Conservation (phyloP, 64 coral and sea anemone genomes). For the Pocillopora damicornis region DNA sequence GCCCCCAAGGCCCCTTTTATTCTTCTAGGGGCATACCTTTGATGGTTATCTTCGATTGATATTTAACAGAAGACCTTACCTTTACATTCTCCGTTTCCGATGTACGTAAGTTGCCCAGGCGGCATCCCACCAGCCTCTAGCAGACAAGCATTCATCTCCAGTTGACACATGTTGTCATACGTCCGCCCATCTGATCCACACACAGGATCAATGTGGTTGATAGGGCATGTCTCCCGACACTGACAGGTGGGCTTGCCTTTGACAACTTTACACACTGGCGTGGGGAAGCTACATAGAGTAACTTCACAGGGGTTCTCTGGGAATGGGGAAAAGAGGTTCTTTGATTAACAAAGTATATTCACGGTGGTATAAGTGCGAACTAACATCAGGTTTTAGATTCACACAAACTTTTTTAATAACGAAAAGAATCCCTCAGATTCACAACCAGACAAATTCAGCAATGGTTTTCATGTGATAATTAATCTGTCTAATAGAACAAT, state of each 20-base stretch:
- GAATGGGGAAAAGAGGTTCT: neutral
- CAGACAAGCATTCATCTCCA: slow-evolving; percentile 19
- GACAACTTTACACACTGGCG: slow-evolving; percentile 8
- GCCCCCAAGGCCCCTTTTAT: no score
- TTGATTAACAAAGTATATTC: no score
- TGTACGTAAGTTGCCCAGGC: slow-evolving; percentile 4
- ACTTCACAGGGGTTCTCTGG: slow-evolving; percentile 30
- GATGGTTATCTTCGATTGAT: no score
- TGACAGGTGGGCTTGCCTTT: slow-evolving; percentile 37
- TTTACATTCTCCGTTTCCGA: slow-evolving; percentile 35
- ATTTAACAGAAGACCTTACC: neutral
- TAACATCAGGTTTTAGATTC: no score
- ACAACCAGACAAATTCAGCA: no score
- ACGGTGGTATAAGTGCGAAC: no score
- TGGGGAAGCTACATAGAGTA: slow-evolving; percentile 30
- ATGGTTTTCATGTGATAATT: no score
- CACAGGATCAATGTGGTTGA: slow-evolving; percentile 10
- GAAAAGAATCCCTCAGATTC: no score
- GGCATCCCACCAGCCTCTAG: slow-evolving; percentile 4
- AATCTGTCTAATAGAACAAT: no score
- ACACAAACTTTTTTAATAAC: no score
- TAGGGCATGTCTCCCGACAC: slow-evolving; percentile 29
- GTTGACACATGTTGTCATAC: slow-evolving; percentile 31
- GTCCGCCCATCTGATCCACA: slow-evolving; percentile 57
- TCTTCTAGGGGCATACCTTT: no score